Evolutionary conservation across 2,113 vertebrate genomes (phyloP).

Genomic region (Probosciger aterrimus): DNA sequence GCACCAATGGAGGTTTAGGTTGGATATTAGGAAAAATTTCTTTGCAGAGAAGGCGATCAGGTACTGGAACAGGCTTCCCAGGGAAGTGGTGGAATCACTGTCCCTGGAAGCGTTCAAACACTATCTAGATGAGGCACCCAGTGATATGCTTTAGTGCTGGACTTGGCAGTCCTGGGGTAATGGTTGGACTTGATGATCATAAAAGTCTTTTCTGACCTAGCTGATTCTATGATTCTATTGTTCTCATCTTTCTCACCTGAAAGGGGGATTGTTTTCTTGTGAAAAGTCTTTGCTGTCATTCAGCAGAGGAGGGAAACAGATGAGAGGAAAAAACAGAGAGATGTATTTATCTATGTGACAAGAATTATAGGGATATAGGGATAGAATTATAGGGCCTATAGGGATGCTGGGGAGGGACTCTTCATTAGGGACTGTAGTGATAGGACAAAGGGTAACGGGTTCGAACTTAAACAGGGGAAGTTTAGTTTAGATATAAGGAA

Average conservation of each 20-base stretch:
- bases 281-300: background rate
- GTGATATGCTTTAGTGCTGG: background rate
- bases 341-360: accelerated
- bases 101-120: background rate
- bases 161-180: background rate
- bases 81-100: background rate
- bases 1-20: background rate
- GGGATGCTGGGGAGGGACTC: too few species aligned
- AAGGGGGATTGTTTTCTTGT: background rate
- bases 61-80: background rate
- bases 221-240: background rate
- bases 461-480: too few species aligned
- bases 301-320: background rate
- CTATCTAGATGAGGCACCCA: background rate
- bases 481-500: too few species aligned
- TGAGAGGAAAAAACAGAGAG: background rate
- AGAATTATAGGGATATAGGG: too few species aligned
- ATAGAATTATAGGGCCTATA: too few species aligned
- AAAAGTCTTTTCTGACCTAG: background rate
- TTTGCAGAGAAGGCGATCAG: background rate
- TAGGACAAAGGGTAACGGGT: too few species aligned
- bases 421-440: too few species aligned
- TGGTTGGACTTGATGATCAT: background rate
- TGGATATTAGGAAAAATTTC: background rate
- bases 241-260: background rate